Percentiles rank a stretch among this genome's conserved stretches.
These are phyloP conservation scores for Passer montanus DNA, from an alignment of 2,113 vertebrate genomes.

Conservation along the genomic window DNA sequence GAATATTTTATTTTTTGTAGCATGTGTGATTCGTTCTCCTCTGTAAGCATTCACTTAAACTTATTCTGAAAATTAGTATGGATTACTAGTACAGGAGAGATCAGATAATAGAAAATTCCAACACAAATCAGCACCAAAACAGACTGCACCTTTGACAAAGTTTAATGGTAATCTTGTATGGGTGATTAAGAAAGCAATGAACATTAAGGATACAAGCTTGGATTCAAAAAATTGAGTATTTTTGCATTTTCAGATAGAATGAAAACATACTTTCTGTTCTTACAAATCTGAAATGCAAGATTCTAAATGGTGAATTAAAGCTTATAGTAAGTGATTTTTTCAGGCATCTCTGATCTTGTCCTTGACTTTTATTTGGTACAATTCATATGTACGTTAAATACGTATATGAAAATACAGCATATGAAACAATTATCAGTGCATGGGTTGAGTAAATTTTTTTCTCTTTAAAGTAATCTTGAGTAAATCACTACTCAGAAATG, in stretches of 20 bases:
- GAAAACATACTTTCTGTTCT: rapidly evolving
- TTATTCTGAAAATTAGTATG: neutral
- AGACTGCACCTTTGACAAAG: neutral
- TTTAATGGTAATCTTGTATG: rapidly evolving
- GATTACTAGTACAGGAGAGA: neutral
- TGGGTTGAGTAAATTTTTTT: neutral
- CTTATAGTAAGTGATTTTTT: neutral
- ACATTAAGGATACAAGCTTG: neutral
- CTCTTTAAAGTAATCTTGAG: neutral
- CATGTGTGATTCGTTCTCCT: neutral
- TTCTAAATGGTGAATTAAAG: neutral
- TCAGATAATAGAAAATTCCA: neutral
- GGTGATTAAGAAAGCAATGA: neutral
- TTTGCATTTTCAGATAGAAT: neutral
- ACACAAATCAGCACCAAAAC: neutral
- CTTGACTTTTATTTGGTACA: neutral
- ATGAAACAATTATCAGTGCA: neutral
- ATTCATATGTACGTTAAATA: neutral
- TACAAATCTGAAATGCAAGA: neutral
- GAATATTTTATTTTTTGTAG: neutral
- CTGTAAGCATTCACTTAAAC: neutral
- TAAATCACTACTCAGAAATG: neutral
- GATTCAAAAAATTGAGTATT: neutral
- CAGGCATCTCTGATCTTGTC: neutral
- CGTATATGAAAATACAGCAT: neutral